Evolutionary conservation across 2,113 vertebrate genomes (phyloP), one percentile per base, ranked within the genome.

Genomic region (Zosterops japonicus): DNA sequence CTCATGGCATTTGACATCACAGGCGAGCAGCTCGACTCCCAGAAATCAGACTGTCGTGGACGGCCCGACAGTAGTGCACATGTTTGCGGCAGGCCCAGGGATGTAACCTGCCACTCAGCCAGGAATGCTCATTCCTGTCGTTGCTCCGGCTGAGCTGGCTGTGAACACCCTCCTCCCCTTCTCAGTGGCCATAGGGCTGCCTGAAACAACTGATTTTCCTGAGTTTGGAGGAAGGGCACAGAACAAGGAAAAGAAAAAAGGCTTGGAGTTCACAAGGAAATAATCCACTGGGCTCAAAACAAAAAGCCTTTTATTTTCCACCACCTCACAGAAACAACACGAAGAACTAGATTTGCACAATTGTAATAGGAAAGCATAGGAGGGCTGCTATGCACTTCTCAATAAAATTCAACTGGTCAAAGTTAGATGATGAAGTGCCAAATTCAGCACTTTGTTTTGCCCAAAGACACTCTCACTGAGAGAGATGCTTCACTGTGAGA

Each of bases 221-320:
- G 60, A n/a, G 25, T 70, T 49, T 81, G 41, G n/a, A 70, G 46
- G 55, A 85, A 79, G 31, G 41, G 36, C 24, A 72, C 15, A 71
- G 22, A 89, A 56, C 10, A 5, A 19, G 11, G 15, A 20, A 35
- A 60, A 18, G 27, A 67, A 55, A 85, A 79, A 53, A 31, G 12
- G 35, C 50, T 50, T 65, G 36, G 20, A 59, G 52, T 77, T 88
- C 49, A 69, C n/a, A 24, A 60, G 61, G 36, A 85, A 85, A 77
- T 71, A 87, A 76, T 52, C 72, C 35, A 25, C 5, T 28, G n/a
- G 72, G 9, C 35, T 31, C 16, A 9, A 84, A 83, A 29, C 50
- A 90, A 92, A 92, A 86, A 83, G 36, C 36, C 25, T 14, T 94
- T 94, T 87, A 52, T 89, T 89, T 93, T 60, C 60, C 52, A 67